Base-by-base conservation (phyloP, 2,113 vertebrate genomes). In the Asarcornis scutulata region DNA sequence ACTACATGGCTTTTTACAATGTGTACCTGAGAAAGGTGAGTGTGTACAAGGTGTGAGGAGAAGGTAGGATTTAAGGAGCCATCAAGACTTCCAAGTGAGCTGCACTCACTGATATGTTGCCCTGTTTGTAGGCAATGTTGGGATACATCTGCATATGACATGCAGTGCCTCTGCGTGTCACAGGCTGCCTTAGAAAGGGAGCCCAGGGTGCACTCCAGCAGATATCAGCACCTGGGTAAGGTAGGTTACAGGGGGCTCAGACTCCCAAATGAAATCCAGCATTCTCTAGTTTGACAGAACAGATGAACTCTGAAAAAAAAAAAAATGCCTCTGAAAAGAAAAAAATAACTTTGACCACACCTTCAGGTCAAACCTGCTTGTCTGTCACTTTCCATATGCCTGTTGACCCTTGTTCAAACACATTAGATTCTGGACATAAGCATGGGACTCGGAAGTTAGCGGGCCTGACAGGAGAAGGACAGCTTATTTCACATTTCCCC, bases 401-500 rank as follows among this genome's bases (percentile, higher is more conserved):
- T 86, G 64, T 69, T 83, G 79, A 36, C n/a, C 60, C 29, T 38
- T 44, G n/a, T 55, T 60, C 25, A 68, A 48, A 83, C 6, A n/a
- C n/a, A 38, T 58, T 52, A 55, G 7, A 7, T 67, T 79, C 75
- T 26, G 9, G 63, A 16, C 46, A 40, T 52, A 44, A 59, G 36
- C 52, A 73, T 68, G 34, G 56, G 78, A 73, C 63, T 31, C 63
- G 44, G n/a, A 95, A 83, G 59, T 2, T 4, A 86, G 81, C 29
- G 52, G 11, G 2, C 40, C 66, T 74, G 17, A 21, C 66, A 22
- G 29, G 81, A 69, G 87, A 97, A 96, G 58, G 83, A 95, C 79
- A 90, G 8, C 74, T 72, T 81, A 7, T 85, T 85, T 59, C 86
- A 38, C 64, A 48, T 89, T 93, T 95, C 62, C 64, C 42, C 32